These are phyloP conservation scores for Pachypanchax playfairii DNA, from an alignment of 2,113 vertebrate genomes.

Conservation along the genomic window DNA sequence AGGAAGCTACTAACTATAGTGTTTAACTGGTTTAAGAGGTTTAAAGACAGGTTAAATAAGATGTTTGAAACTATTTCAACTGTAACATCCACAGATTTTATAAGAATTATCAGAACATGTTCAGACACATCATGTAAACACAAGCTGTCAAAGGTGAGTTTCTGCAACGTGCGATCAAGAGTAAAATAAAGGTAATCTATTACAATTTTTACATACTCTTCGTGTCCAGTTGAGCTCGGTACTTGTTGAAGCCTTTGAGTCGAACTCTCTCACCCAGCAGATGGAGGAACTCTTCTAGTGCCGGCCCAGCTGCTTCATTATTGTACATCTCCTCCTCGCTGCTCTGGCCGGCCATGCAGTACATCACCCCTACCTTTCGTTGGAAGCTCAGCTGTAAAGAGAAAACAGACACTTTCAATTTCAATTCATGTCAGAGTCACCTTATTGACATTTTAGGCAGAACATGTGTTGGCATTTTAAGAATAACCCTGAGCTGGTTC, in stretches of 20 bases:
- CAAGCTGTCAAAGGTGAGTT: too few species aligned
- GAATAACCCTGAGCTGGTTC: conserved; percentile 33
- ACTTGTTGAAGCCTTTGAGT: conserved; percentile 97
- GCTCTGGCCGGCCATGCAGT: conserved; percentile 96
- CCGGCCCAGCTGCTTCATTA: conserved; percentile 92
- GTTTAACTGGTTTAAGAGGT: background rate
- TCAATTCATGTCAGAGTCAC: conserved; percentile 33
- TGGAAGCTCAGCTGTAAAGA: conserved; percentile 91
- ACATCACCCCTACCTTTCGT: conserved; percentile 98
- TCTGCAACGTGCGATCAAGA: too few species aligned
- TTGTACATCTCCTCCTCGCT: conserved; percentile 99
- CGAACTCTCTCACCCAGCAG: conserved; percentile 93
- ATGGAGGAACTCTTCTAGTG: conserved; percentile 96
- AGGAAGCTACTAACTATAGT: background rate
- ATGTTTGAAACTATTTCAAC: background rate
- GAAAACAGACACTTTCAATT: conserved; percentile 18
- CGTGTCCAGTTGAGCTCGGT: conserved; percentile 95
- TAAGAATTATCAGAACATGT: too few species aligned
- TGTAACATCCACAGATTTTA: too few species aligned
- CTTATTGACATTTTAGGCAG: conserved; percentile 48
- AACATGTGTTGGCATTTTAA: conserved; percentile 55
- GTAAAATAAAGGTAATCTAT: too few species aligned
- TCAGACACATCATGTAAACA: too few species aligned
- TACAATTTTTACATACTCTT: conserved; percentile 94
- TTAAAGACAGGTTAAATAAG: background rate